Base-by-base conservation (phyloP, 2,888 invertebrate genomes). In the Xanthia togata region DNA sequence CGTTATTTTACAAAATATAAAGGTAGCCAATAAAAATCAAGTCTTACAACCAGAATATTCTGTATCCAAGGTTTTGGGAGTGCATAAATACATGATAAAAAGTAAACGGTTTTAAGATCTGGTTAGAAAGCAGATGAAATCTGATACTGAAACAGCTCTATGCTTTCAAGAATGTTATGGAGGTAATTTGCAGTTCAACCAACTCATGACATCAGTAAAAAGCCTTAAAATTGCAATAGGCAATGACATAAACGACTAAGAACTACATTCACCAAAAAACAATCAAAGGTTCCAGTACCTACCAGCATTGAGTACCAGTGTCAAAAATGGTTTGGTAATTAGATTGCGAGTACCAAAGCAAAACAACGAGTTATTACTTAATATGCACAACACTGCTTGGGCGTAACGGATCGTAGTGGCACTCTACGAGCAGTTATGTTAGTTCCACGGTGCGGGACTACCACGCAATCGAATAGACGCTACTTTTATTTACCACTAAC, bases 371-470 rank as follows among this genome's bases (percentile, higher is more conserved):
- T 41, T 68, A 70, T 78, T 82, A 81, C 50, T 89, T 85, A 82
- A 84, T 79, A 88, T 90, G 81, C 88, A 81, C 76, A 72, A 75
- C 83, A 82, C 76, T 68, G 44, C 76, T 68, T 67, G 64, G 26
- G 71, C 74, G 73, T 86, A 85, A 84, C 87, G 87, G 86, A 67
- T 72, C 75, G 70, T 63, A 69, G 31, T 68, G 65, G 63, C 81
- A 80, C 78, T 79, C 76, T 73, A 81, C 60, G 68, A 75, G 62
- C 75, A 78, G 74, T 82, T 77, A 80, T 67, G 70, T 77, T 70
- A 64, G 68, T 64, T 73, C 38, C 65, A 72, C 53, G 62, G 53
- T 63, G 35, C 35, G 47, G 78, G 31, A 72, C 59, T 4, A 70
- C 60, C 41, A 62, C 75, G 70, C n/a, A 73, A 55, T 70, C 65